Evolutionary conservation across 2,113 vertebrate genomes (phyloP).

Genomic region (Bufo gargarizans): DNA sequence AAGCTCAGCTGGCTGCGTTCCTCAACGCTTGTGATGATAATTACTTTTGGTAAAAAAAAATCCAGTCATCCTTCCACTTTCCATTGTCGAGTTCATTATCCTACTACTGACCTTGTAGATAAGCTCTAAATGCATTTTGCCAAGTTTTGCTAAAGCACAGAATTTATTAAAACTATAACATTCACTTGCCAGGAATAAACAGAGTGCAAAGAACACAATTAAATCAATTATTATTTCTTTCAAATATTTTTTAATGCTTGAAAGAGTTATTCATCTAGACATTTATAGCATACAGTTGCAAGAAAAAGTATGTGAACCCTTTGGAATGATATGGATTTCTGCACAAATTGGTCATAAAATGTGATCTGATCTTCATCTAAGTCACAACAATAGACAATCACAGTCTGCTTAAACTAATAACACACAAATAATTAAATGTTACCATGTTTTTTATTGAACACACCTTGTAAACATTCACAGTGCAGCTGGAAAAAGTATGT

Average conservation of each 20-base stretch:
- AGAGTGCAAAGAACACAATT: background rate
- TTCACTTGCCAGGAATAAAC: slow-evolving; percentile 26
- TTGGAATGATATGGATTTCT: too few species aligned
- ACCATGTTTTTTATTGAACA: too few species aligned
- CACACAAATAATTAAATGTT: too few species aligned
- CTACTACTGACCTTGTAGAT: slow-evolving; percentile 21
- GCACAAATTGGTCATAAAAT: too few species aligned
- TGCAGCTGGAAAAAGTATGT: too few species aligned
- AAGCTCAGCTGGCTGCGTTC: background rate
- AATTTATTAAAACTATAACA: background rate
- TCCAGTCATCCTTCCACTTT: slow-evolving; percentile 8
- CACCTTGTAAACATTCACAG: too few species aligned
- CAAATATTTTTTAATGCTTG: background rate
- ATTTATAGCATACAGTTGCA: too few species aligned
- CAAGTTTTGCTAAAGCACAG: background rate
- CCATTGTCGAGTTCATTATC: background rate
- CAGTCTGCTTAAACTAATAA: too few species aligned
- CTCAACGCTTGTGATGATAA: background rate
- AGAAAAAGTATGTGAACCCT: too few species aligned
- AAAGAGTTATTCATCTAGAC: background rate
- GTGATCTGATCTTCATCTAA: too few species aligned
- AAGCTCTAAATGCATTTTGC: background rate
- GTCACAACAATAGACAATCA: too few species aligned
- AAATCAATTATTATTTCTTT: background rate
- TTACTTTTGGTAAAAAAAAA: background rate